A percentile compares a stretch with the other conserved stretches of the same genome.
phyloP scores from a whole-genome alignment of 2,113 vertebrate genomes.

The Salminus brasiliensis region DNA sequence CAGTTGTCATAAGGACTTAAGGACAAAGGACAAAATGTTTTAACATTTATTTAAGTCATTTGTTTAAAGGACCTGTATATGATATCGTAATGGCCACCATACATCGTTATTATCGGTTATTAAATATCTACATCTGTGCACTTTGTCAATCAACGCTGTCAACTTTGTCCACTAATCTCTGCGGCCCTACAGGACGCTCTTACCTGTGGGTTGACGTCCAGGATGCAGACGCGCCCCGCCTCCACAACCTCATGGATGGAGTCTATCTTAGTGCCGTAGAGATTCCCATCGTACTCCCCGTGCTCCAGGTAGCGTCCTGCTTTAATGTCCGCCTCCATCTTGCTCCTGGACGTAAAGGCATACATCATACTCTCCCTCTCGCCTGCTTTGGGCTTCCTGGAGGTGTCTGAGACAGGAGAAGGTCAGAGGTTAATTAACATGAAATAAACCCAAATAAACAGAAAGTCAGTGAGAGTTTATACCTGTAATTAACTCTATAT shows the following conservation, averaged over 20 bases:
- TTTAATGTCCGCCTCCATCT: conserved; percentile 93
- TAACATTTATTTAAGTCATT: too few relatives aligned
- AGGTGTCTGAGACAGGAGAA: conserved; percentile 81
- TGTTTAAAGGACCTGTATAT: too few relatives aligned
- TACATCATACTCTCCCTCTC: conserved; percentile 88
- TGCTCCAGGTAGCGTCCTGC: conserved; percentile 89
- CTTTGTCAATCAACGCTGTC: too few relatives aligned
- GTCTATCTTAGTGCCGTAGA: conserved; percentile 92
- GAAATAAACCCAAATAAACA: too few relatives aligned
- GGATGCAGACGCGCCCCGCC: conserved; percentile 88
- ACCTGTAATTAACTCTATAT: too few relatives aligned
- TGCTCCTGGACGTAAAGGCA: conserved; percentile 86
- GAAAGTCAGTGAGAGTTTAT: too few relatives aligned
- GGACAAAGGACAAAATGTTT: too few relatives aligned
- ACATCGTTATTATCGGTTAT: too few relatives aligned
- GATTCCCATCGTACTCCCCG: conserved; percentile 92
- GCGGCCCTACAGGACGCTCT: not conserved
- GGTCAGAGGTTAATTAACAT: not conserved
- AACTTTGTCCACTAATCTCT: too few relatives aligned
- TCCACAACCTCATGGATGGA: conserved; percentile 94
- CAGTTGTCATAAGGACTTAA: too few relatives aligned
- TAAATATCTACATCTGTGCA: too few relatives aligned
- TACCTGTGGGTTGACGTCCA: conserved; percentile 96
- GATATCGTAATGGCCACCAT: too few relatives aligned
- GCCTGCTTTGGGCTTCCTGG: conserved; percentile 86